Conservation (phyloP, 2,797 vertebrate genomes). For the Cyclura pinguis region DNA sequence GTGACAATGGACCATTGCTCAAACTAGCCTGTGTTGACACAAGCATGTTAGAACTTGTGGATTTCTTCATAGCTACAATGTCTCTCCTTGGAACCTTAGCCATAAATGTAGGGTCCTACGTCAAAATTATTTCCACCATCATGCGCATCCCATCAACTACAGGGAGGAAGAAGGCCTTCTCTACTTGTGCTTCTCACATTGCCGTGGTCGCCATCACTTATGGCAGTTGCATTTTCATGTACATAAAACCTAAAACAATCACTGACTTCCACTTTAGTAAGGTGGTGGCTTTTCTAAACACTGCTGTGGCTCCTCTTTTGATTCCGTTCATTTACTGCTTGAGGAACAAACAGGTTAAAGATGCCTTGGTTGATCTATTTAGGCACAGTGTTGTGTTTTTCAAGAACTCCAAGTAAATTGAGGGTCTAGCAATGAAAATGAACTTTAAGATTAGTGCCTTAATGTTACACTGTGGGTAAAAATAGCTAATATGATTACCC, state of each 20-base stretch:
- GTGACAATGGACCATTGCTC: too few species aligned
- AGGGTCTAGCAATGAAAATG: too few species aligned
- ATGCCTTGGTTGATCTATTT: not conserved
- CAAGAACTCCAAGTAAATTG: not conserved
- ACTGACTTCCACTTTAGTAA: constrained; percentile 31
- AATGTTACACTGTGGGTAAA: too few species aligned
- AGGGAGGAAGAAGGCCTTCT: too few species aligned
- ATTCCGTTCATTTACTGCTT: constrained; percentile 9
- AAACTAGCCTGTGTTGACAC: constrained; percentile 48
- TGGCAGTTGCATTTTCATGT: constrained; percentile 69
- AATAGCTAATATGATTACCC: too few species aligned
- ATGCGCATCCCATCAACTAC: too few species aligned
- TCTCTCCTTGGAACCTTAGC: constrained; percentile 37
- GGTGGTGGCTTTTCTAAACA: not conserved
- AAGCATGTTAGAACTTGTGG: constrained; percentile 49
- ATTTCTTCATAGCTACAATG: constrained; percentile 47
- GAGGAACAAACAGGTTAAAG: not conserved
- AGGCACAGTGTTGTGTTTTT: not conserved
- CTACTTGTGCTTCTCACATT: constrained; percentile 35
- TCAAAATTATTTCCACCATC: not conserved
- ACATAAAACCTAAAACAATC: constrained; percentile 62
- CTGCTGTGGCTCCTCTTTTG: constrained; percentile 49
- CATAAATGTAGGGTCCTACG: constrained; percentile 21
- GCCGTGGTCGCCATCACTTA: constrained; percentile 53
- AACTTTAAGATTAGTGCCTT: too few species aligned